These are phyloP conservation scores for Pardalotus punctatus DNA, from an alignment of 2,113 vertebrate species.

Conservation along the genomic window DNA sequence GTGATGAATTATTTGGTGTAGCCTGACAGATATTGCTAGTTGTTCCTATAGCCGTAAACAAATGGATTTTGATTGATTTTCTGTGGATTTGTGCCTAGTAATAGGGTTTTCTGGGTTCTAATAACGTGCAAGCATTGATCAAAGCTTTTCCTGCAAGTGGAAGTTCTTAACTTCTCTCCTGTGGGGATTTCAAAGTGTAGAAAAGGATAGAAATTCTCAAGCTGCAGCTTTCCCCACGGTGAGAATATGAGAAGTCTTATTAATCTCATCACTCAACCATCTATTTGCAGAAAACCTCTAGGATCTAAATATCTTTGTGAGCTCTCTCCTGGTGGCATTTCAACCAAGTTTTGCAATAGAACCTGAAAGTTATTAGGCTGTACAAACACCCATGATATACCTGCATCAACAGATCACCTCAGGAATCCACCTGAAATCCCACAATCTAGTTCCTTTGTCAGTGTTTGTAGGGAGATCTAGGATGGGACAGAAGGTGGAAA, in stretches of 20 bases:
- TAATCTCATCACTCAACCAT: not conserved
- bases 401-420: not conserved
- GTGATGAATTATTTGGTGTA: not conserved
- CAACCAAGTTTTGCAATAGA: not conserved
- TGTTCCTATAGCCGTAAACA: constrained; percentile 22
- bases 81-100: constrained; percentile 23
- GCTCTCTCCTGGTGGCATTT: not conserved
- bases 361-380: not conserved
- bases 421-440: not conserved
- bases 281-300: not conserved
- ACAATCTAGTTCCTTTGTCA: accelerated
- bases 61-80: constrained; percentile 46
- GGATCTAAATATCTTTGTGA: not conserved
- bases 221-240: not conserved
- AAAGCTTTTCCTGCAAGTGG: constrained; percentile 20
- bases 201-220: not conserved
- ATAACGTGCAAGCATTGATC: constrained; percentile 6
- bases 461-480: not conserved
- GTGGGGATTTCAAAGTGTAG: not conserved
- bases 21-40: not conserved
- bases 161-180: constrained; percentile 20
- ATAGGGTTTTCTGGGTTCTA: constrained; percentile 30
- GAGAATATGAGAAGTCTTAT: not conserved
- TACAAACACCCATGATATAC: not conserved
- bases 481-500: not conserved